Conservation (phyloP, 2,797 vertebrate species). For the Sternotherus odoratus region DNA sequence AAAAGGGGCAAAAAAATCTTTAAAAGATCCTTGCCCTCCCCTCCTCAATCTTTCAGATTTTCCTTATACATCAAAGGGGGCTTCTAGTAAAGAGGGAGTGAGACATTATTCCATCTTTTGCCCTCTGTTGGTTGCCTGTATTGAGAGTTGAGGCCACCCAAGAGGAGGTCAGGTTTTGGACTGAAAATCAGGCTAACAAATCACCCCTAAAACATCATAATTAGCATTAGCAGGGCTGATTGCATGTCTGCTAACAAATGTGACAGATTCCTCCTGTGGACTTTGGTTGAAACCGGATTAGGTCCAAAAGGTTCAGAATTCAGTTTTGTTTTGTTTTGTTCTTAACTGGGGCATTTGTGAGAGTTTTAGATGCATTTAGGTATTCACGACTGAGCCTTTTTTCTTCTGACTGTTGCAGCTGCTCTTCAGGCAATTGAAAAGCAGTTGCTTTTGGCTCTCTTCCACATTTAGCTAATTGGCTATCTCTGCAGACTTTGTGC, state of each 20-base stretch:
- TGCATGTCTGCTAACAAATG: background rate
- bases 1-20: background rate
- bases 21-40: background rate
- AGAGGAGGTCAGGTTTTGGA: background rate
- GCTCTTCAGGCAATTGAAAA: background rate
- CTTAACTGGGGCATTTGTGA: background rate
- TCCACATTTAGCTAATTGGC: background rate
- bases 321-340: background rate
- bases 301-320: background rate
- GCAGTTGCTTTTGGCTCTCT: background rate
- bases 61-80: background rate
- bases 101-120: background rate
- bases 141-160: background rate
- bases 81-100: too few species aligned
- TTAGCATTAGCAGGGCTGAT: background rate
- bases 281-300: background rate
- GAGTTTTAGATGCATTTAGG: background rate
- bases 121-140: background rate
- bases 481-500: background rate
- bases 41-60: background rate
- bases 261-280: rapidly evolving
- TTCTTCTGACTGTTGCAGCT: background rate
- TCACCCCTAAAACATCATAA: rapidly evolving
- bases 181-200: background rate
- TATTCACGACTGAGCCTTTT: background rate